phyloP scores from a whole-genome alignment of 2,888 invertebrate species.

The Andrena praecox region DNA sequence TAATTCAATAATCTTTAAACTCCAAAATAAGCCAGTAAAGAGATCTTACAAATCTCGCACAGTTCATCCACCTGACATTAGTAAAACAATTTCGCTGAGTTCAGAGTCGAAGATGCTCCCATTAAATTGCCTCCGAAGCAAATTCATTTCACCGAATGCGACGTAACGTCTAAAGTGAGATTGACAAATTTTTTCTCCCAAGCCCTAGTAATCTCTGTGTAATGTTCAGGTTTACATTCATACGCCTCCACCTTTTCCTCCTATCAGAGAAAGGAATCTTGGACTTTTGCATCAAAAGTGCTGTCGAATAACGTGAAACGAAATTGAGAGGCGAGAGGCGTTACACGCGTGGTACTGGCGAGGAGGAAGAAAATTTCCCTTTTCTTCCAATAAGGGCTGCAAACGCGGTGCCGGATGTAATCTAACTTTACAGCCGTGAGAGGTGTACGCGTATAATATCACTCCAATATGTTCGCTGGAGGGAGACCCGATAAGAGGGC shows the following conservation, averaged over 20 bases:
- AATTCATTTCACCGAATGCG: not conserved
- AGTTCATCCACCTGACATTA: too few relatives aligned
- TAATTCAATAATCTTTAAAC: not conserved
- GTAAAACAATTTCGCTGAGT: too few relatives aligned
- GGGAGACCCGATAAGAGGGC: conserved; percentile 49
- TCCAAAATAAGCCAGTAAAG: too few relatives aligned
- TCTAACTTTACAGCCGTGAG: conserved; percentile 65
- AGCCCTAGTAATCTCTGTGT: conserved; percentile 22
- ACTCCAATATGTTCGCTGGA: conserved; percentile 30
- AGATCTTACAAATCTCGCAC: not conserved
- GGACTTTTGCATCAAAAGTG: conserved; percentile 34
- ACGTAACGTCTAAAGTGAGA: not conserved
- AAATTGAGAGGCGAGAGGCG: conserved; percentile 47
- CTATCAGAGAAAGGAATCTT: conserved; percentile 38
- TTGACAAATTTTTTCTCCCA: conserved; percentile 14
- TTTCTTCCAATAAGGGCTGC: conserved; percentile 35
- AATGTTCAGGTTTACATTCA: conserved; percentile 46
- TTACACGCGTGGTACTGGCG: conserved; percentile 15
- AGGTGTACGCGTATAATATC: conserved; percentile 48
- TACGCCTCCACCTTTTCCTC: not conserved
- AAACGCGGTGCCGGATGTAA: conserved; percentile 57
- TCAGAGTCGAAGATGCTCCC: too few relatives aligned
- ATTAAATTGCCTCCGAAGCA: not conserved
- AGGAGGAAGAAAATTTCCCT: conserved; percentile 32
- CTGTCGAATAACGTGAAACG: conserved; percentile 53